These are phyloP conservation scores for Oreochromis spilurus DNA, from an alignment of 2,113 vertebrate species.

Conservation along the genomic window DNA sequence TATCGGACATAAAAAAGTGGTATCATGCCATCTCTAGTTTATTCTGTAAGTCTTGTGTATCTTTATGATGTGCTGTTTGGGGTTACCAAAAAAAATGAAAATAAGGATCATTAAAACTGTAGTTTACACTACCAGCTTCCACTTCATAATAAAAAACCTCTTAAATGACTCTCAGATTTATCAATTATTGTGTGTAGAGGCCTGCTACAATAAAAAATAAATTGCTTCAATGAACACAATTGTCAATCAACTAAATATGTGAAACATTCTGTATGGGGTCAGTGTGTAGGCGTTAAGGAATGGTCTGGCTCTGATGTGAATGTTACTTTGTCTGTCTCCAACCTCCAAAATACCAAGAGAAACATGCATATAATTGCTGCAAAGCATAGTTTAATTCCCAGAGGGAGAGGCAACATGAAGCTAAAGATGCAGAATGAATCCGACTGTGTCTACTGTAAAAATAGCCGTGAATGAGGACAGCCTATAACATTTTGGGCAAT, in stretches of 20 bases:
- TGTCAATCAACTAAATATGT: conserved; percentile 49
- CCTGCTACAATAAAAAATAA: neutral
- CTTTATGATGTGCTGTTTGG: neutral
- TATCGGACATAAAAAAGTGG: too few species aligned
- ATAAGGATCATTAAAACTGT: neutral
- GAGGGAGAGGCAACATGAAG: conserved; percentile 36
- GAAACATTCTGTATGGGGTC: conserved; percentile 52
- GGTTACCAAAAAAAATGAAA: neutral
- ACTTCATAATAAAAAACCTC: neutral
- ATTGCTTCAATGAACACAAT: conserved; percentile 28
- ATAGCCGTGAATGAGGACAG: neutral
- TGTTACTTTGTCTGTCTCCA: conserved; percentile 56
- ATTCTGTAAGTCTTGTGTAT: neutral
- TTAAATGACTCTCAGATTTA: neutral
- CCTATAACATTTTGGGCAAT: neutral
- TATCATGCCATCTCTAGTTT: too few species aligned
- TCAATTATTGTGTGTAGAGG: neutral
- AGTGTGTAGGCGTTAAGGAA: conserved; percentile 49
- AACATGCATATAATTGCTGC: conserved; percentile 63
- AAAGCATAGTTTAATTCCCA: conserved; percentile 55
- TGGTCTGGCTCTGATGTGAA: conserved; percentile 49
- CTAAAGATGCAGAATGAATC: conserved; percentile 34
- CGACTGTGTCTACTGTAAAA: neutral
- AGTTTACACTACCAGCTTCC: conserved; percentile 1
- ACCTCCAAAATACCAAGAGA: conserved; percentile 59